Conservation (phyloP, 2,797 vertebrate species). For the Cyprinodon diabolis region DNA sequence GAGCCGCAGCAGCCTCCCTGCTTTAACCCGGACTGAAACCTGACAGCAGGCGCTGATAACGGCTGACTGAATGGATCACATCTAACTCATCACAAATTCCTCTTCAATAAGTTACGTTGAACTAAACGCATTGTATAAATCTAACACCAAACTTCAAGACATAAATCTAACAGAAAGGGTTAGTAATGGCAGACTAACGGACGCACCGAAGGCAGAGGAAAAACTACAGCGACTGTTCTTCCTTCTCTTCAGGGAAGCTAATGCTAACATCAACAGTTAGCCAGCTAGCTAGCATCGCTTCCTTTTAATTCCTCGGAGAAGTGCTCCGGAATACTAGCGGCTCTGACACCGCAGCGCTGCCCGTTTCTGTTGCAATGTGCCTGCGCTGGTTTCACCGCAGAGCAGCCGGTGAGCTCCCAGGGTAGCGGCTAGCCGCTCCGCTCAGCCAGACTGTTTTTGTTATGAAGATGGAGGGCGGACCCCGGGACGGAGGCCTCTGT, state of each 20-base stretch:
- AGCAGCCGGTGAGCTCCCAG: slow-evolving; percentile 22
- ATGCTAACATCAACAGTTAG: slow-evolving; percentile 24
- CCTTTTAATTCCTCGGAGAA: neutral
- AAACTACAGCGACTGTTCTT: no score
- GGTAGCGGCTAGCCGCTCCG: slow-evolving; percentile 42
- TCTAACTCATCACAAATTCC: neutral
- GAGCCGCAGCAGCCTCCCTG: slow-evolving; percentile 5
- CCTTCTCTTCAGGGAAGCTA: neutral
- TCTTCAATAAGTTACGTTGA: no score
- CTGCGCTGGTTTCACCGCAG: neutral
- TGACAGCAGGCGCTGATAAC: neutral
- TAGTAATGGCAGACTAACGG: neutral
- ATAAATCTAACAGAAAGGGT: neutral
- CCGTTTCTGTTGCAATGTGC: neutral
- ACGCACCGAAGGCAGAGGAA: neutral
- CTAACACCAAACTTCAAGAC: neutral
- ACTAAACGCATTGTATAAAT: neutral
- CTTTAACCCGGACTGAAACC: neutral
- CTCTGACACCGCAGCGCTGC: neutral
- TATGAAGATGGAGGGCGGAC: slow-evolving; percentile 87
- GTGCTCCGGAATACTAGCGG: neutral
- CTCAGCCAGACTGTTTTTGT: slow-evolving; percentile 79
- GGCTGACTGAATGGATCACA: neutral
- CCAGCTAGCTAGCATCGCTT: slow-evolving; percentile 14
- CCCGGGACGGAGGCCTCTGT: slow-evolving; percentile 80